A percentile compares a stretch with the other conserved stretches of the same genome.
These are phyloP conservation scores for Rostratula benghalensis DNA, from an alignment of 2,113 vertebrate species.

Conservation along the genomic window DNA sequence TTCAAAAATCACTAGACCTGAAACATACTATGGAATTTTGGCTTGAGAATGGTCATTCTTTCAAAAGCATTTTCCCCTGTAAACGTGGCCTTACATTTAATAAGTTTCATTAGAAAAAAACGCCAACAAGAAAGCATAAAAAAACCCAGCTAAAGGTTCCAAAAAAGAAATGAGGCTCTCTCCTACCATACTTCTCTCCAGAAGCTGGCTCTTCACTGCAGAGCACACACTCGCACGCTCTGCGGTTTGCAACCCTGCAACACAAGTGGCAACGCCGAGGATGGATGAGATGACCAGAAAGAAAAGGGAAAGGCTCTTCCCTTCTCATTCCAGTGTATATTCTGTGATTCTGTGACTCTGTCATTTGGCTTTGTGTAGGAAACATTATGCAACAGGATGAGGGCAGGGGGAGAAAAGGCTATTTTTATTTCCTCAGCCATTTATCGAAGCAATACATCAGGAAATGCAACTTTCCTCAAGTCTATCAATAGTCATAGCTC, in stretches of 20 bases:
- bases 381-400: not conserved
- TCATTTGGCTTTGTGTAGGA: not conserved
- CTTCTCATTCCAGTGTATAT: not conserved
- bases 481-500: not conserved
- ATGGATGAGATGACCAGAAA: not conserved
- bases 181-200: not conserved
- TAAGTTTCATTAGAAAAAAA: not conserved
- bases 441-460: not conserved
- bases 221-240: rapidly evolving
- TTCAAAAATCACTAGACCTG: not conserved
- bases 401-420: not conserved
- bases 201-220: not conserved
- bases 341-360: no score
- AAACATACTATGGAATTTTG: not conserved
- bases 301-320: not conserved
- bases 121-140: not conserved
- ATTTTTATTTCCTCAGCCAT: not conserved
- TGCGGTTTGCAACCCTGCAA: not conserved
- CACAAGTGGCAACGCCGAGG: not conserved
- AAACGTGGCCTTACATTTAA: not conserved
- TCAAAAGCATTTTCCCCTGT: not conserved
- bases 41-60: not conserved
- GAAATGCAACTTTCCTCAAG: not conserved
- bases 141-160: not conserved
- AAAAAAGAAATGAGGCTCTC: not conserved